Evolutionary conservation across 64 coral and sea anemone species (phyloP).

Genomic region (Stichodactyla helianthus): DNA sequence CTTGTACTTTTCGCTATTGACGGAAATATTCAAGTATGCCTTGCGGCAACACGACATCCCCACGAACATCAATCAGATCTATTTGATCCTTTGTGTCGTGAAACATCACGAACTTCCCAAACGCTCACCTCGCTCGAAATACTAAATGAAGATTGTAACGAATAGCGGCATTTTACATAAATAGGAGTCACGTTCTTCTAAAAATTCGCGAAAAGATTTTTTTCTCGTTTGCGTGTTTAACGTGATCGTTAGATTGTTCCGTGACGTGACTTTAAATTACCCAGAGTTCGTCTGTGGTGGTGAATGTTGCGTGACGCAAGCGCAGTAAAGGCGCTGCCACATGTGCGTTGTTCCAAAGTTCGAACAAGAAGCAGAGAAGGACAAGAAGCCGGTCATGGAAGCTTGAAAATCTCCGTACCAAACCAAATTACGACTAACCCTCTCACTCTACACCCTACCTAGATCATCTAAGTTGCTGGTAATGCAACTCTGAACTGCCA

Average conservation of each 20-base stretch:
- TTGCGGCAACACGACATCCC: neutral
- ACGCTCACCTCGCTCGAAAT: neutral
- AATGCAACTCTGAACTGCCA: conserved; percentile 30
- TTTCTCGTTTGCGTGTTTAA: conserved; percentile 4
- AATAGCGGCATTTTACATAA: neutral
- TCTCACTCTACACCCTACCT: conserved; percentile 9
- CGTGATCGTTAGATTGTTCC: conserved; percentile 60
- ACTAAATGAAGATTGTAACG: neutral
- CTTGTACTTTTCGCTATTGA: neutral
- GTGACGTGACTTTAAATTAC: conserved; percentile 55
- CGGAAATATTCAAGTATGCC: neutral
- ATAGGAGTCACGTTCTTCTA: neutral
- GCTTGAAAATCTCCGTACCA: conserved; percentile 31
- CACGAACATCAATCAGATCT: neutral
- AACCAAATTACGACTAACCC: conserved; percentile 6
- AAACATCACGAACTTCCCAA: neutral
- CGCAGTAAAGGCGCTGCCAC: conserved; percentile 91
- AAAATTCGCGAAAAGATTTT: neutral
- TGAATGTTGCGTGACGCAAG: conserved; percentile 90
- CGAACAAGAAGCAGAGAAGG: conserved; percentile 25
- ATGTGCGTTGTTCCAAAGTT: conserved; percentile 99
- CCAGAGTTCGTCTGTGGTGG: conserved; percentile 55
- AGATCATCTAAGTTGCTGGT: conserved; percentile 10
- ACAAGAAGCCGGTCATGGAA: conserved; percentile 8
- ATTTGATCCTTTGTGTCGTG: neutral